Conservation (phyloP, 92 coral and sea anemone species). For the Diadumene lineata region DNA sequence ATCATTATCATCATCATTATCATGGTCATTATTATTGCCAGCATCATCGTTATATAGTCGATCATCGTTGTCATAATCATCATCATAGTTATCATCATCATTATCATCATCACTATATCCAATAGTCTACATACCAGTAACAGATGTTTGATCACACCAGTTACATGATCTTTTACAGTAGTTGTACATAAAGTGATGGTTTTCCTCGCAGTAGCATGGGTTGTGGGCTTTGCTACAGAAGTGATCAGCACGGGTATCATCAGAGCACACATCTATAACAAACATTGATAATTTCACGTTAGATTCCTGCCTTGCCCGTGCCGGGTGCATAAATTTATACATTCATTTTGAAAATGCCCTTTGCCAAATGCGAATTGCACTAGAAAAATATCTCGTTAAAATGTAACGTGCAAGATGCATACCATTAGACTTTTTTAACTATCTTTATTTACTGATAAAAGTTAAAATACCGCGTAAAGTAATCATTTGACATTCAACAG, state of each 20-base stretch:
- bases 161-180: slow-evolving; percentile 97
- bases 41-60: background rate
- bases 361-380: too few species aligned
- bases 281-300: background rate
- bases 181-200: slow-evolving; percentile 97
- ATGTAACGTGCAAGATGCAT: too few species aligned
- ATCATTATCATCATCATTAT: background rate
- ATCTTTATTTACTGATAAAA: too few species aligned
- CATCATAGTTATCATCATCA: background rate
- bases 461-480: too few species aligned
- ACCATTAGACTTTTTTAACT: too few species aligned
- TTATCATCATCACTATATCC: background rate
- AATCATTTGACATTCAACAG: too few species aligned
- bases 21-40: too few species aligned
- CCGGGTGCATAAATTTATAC: too few species aligned
- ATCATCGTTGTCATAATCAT: background rate
- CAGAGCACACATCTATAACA: slow-evolving; percentile 66
- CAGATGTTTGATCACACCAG: slow-evolving; percentile 69
- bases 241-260: slow-evolving; percentile 67
- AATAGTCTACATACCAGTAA: slow-evolving; percentile 44
- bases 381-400: too few species aligned
- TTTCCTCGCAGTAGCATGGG: slow-evolving; percentile 97
- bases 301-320: background rate
- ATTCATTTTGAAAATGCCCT: too few species aligned
- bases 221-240: slow-evolving; percentile 78